Evolutionary conservation across 2,888 invertebrate species (phyloP).

Genomic region (Cantharis rustica): DNA sequence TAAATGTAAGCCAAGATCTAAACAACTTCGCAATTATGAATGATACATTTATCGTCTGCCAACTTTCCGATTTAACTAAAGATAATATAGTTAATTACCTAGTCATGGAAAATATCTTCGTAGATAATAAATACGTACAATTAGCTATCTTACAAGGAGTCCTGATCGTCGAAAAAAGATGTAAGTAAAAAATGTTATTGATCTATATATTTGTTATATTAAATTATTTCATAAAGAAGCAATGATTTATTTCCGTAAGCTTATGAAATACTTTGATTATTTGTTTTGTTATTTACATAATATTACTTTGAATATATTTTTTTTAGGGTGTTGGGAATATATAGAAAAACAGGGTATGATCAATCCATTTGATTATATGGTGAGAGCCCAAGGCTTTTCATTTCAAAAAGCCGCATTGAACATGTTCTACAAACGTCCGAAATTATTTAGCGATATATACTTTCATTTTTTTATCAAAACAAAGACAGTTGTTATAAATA

Average conservation of each 20-base stretch:
- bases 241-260: too few relatives aligned
- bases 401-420: conserved; percentile 38
- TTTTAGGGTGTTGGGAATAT: conserved; percentile 36
- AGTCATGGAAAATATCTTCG: conserved; percentile 37
- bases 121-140: conserved; percentile 38
- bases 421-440: conserved; percentile 42
- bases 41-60: neutral
- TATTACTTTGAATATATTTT: too few relatives aligned
- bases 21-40: conserved; percentile 14
- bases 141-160: conserved; percentile 43
- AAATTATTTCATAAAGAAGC: too few relatives aligned
- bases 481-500: conserved; percentile 30
- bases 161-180: conserved; percentile 41
- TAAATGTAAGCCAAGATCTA: neutral
- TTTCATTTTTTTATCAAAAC: conserved; percentile 42
- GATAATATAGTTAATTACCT: conserved; percentile 40
- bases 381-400: conserved; percentile 2
- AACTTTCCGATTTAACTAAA: conserved; percentile 25
- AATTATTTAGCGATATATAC: conserved; percentile 46
- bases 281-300: too few relatives aligned
- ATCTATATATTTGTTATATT: too few relatives aligned
- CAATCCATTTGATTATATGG: conserved; percentile 16
- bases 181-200: conserved; percentile 25
- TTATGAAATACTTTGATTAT: too few relatives aligned
- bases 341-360: conserved; percentile 11